Percentiles rank a stretch among this genome's conserved stretches.
These are phyloP conservation scores for Trachelus stipa DNA, from an alignment of 2,888 invertebrate species.

Conservation along the genomic window DNA sequence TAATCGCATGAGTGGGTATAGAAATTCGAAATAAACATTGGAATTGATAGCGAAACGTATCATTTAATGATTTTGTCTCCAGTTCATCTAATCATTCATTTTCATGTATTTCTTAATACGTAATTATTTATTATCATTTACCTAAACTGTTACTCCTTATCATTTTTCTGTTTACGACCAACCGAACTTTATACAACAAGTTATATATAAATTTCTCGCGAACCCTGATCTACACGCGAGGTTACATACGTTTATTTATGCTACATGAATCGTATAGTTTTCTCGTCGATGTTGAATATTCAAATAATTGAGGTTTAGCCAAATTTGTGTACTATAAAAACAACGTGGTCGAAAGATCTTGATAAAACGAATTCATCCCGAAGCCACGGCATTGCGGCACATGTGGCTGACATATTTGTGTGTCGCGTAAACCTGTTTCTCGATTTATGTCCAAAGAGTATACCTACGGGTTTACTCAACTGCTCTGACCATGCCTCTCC, in stretches of 20 bases:
- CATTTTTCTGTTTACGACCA: not conserved
- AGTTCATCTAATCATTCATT: not conserved
- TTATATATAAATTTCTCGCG: too few relatives aligned
- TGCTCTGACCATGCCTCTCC: not conserved
- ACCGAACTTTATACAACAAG: not conserved
- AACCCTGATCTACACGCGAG: too few relatives aligned
- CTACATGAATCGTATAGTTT: too few relatives aligned
- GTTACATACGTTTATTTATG: too few relatives aligned
- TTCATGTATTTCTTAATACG: not conserved
- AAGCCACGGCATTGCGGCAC: conserved; percentile 5
- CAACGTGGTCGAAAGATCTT: not conserved
- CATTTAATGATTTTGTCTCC: not conserved
- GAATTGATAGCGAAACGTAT: conserved; percentile 48
- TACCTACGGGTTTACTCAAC: conserved; percentile 6
- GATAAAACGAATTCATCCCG: not conserved
- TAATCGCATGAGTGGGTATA: not conserved
- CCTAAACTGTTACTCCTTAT: too few relatives aligned
- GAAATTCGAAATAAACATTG: not conserved
- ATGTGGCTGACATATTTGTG: conserved; percentile 29
- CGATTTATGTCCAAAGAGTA: conserved; percentile 37
- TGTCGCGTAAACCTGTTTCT: conserved; percentile 18
- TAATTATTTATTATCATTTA: not conserved
- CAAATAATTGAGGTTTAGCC: not conserved
- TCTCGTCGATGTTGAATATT: not conserved
- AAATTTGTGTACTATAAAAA: not conserved